Percentiles rank a stretch among this genome's conserved stretches.
phyloP scores from a whole-genome alignment of 2,113 vertebrate genomes.

The Dinomys branickii region DNA sequence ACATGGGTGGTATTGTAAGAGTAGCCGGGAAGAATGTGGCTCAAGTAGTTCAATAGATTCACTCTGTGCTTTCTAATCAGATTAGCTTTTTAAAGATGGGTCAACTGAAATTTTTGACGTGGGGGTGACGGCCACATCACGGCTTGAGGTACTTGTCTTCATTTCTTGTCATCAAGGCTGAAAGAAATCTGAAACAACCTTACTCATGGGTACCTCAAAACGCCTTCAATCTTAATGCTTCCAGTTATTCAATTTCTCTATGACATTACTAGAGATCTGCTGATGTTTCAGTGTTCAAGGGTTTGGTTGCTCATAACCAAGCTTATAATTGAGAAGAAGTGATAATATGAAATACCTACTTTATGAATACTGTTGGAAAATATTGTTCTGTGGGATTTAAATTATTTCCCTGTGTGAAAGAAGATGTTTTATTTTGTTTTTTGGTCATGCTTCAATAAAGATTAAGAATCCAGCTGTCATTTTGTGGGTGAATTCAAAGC shows the following conservation, averaged over 20 bases:
- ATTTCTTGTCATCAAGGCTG: not conserved
- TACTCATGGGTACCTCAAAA: not conserved
- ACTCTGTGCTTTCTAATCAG: not conserved
- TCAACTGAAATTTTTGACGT: not conserved
- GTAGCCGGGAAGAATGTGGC: not conserved
- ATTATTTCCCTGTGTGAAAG: not conserved
- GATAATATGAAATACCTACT: not conserved
- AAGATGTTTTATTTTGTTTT: not conserved
- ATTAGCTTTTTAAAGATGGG: not conserved
- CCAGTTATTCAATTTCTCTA: not conserved
- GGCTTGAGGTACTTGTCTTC: not conserved
- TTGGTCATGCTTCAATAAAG: not conserved
- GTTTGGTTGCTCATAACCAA: not conserved
- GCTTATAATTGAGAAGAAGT: not conserved
- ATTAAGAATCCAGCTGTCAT: not conserved
- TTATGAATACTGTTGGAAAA: constrained; percentile 5
- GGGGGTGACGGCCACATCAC: not conserved
- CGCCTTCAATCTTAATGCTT: not conserved
- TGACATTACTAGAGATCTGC: not conserved
- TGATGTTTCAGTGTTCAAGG: not conserved
- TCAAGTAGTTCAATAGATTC: not conserved
- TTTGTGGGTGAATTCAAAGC: not conserved
- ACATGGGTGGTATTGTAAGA: not conserved
- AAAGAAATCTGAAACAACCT: not conserved
- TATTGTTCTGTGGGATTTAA: not conserved